Evolutionary conservation across 2,888 invertebrate species (phyloP), one percentile per base, ranked within the genome.

Genomic region (Platycheirus rosarum): DNA sequence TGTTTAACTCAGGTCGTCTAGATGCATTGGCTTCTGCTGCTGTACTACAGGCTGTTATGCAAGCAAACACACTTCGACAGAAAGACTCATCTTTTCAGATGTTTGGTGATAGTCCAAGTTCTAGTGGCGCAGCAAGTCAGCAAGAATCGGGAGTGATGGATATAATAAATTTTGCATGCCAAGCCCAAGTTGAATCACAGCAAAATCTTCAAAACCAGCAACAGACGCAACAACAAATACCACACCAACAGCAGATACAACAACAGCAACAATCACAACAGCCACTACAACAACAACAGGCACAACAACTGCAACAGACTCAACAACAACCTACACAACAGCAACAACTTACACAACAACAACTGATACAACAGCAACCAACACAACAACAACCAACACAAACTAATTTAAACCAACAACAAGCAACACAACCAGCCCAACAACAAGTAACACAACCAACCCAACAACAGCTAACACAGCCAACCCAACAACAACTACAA

Each of bases 21-120:
- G 89, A 89, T 35, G 87, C 89, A 0, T 71, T 89, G 0, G 90
- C 90, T 11, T 89, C 90, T 44, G 90, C 90, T 35, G 90, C 90
- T 40, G 87, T 89, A 5, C 82, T 89, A 71, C 90, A 89, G 71
- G 89, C 89, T 5, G 87, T 73, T 29, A 77, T 82, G 82, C 82
- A 82, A 32, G 66, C 66, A 9, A 82, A 71, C 7, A 68, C 51
- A 1, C 26, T 53, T 5, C 60, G 70, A 8, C 76, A 70, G 35
- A 71, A 48, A 13, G 76, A 82, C 3, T 16, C 26, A 9, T 16
- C 65, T 14, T 82, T 62, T 16, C 71, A 71, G 44, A 44, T 71
- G 16, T 82, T 63, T 9, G 68, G 65, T 0, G 42, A n/a, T 37
- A 18, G 32, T 8, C 13, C 60, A 18, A 77, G 29, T 7, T 3